A percentile compares a stretch with the other conserved stretches of the same genome.
phyloP scores from a whole-genome alignment of 2,888 invertebrate genomes.

The Iselma pallidipennis region DNA sequence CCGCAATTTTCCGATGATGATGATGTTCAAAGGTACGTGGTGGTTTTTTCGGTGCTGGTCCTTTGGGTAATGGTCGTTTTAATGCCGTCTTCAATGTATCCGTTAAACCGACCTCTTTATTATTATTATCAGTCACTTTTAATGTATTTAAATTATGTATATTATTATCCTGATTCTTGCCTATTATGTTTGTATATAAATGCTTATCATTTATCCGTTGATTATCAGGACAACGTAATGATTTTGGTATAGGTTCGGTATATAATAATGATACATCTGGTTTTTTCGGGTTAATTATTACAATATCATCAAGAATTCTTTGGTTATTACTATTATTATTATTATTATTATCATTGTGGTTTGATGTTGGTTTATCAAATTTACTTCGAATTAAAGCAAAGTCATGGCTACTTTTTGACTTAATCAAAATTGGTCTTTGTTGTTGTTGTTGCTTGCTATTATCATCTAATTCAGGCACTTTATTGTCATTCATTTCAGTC shows the following conservation, averaged over 20 bases:
- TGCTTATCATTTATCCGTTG: slow-evolving; percentile 22
- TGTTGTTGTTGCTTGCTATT: slow-evolving; percentile 4
- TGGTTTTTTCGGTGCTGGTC: slow-evolving; percentile 77
- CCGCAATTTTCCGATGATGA: slow-evolving; percentile 17
- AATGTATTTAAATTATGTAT: slow-evolving; percentile 44
- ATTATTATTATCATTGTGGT: slow-evolving; percentile 14
- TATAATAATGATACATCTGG: slow-evolving; percentile 42
- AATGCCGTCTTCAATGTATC: slow-evolving; percentile 69
- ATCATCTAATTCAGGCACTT: slow-evolving; percentile 10
- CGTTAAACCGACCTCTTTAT: slow-evolving; percentile 43
- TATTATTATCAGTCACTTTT: no score
- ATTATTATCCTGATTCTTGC: slow-evolving; percentile 17
- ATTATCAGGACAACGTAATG: slow-evolving; percentile 38
- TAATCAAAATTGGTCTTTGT: slow-evolving; percentile 34
- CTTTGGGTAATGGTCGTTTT: slow-evolving; percentile 68
- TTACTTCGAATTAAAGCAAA: slow-evolving; percentile 45
- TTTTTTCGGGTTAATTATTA: slow-evolving; percentile 33
- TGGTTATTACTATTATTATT: slow-evolving; percentile 16
- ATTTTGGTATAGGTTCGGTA: slow-evolving; percentile 50
- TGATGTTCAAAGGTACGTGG: slow-evolving; percentile 65
- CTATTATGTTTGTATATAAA: neutral
- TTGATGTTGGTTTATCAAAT: slow-evolving; percentile 30
- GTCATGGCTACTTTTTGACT: slow-evolving; percentile 45
- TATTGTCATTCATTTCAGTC: slow-evolving; percentile 5
- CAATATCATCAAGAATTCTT: slow-evolving; percentile 15